These are phyloP conservation scores for Helostoma temminkii DNA, from an alignment of 2,797 vertebrate genomes.

Conservation along the genomic window DNA sequence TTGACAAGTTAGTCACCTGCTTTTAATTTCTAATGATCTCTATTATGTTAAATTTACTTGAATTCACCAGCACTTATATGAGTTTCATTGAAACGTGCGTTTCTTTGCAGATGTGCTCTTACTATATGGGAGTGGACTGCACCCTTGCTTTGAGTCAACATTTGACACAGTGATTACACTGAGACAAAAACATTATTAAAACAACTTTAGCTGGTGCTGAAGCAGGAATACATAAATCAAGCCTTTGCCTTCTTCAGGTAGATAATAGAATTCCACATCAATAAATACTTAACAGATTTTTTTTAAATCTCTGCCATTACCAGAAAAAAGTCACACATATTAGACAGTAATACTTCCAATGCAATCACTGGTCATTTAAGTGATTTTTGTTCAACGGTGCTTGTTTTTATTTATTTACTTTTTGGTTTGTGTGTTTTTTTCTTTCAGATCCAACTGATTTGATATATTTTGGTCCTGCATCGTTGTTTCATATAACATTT, in stretches of 20 bases:
- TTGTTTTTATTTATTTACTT: slow-evolving; percentile 68
- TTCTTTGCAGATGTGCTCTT: no score
- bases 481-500: slow-evolving; percentile 80
- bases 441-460: slow-evolving; percentile 59
- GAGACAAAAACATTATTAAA: slow-evolving; percentile 77
- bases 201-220: slow-evolving; percentile 49
- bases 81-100: no score
- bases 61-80: no score
- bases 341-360: slow-evolving; percentile 53
- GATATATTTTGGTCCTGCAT: slow-evolving; percentile 68
- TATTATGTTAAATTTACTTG: no score
- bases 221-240: slow-evolving; percentile 65
- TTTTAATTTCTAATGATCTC: no score
- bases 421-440: slow-evolving; percentile 49
- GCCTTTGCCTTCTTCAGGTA: slow-evolving; percentile 51
- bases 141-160: no score
- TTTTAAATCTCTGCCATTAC: slow-evolving; percentile 33
- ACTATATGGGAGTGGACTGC: no score
- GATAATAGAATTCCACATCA: slow-evolving; percentile 69
- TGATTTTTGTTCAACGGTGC: slow-evolving; percentile 49
- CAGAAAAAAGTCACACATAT: slow-evolving; percentile 37
- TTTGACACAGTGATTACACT: slow-evolving; percentile 61
- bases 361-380: slow-evolving; percentile 46
- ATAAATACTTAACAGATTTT: slow-evolving; percentile 61
- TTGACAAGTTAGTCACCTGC: no score